These are phyloP conservation scores for Sebastes melanostomus DNA, from an alignment of 2,797 vertebrate species.

Conservation along the genomic window DNA sequence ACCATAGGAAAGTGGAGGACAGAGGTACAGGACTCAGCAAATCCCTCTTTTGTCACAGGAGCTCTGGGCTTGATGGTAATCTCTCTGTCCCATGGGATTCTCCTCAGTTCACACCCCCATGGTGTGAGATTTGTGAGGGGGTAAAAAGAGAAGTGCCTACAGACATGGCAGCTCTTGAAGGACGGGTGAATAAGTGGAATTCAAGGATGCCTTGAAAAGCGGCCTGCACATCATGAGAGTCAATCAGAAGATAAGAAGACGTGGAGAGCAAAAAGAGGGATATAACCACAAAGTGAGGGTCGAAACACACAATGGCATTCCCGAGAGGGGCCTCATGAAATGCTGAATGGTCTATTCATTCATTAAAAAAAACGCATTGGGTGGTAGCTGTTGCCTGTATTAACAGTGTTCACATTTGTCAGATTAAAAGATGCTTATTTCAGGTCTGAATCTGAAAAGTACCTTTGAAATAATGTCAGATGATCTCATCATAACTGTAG, in stretches of 20 bases:
- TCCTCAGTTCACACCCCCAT: slow-evolving; percentile 76
- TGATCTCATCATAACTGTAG: slow-evolving; percentile 13
- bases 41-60: slow-evolving; percentile 78
- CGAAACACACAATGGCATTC: slow-evolving; percentile 74
- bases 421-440: slow-evolving; percentile 42
- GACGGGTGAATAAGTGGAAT: slow-evolving; percentile 77
- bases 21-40: slow-evolving; percentile 68
- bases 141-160: slow-evolving; percentile 70
- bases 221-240: slow-evolving; percentile 68
- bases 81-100: slow-evolving; percentile 73
- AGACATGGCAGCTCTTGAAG: slow-evolving; percentile 72
- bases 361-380: slow-evolving; percentile 57
- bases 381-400: slow-evolving; percentile 49
- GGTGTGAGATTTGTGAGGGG: slow-evolving; percentile 74
- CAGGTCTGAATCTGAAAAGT: slow-evolving; percentile 30
- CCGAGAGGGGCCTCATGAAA: slow-evolving; percentile 72
- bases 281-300: slow-evolving; percentile 68
- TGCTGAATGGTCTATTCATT: slow-evolving; percentile 75
- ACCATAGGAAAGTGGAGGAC: slow-evolving; percentile 38
- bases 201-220: slow-evolving; percentile 74
- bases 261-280: slow-evolving; percentile 63
- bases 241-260: slow-evolving; percentile 75
- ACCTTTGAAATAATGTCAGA: slow-evolving; percentile 19
- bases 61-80: slow-evolving; percentile 77
- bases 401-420: slow-evolving; percentile 44